Evolutionary conservation across 92 coral and sea anemone genomes (phyloP).

Genomic region (Paramuricea clavata): DNA sequence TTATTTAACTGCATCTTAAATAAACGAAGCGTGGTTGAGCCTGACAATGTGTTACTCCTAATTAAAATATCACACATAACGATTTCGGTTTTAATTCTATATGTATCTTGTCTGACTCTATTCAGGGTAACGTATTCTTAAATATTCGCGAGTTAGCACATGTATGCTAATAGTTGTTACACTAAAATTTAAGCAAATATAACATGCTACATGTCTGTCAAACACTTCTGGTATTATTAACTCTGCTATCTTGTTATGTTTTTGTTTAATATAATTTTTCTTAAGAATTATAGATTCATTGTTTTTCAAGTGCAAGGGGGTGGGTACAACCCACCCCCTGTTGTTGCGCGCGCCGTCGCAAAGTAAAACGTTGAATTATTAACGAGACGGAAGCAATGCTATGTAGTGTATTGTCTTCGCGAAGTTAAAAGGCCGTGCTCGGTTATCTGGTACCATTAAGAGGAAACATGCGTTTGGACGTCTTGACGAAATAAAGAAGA

Average conservation of each 20-base stretch:
- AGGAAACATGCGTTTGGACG: not conserved
- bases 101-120: too few species aligned
- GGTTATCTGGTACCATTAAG: conserved; percentile 6
- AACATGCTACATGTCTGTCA: not conserved
- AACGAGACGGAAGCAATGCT: conserved; percentile 28
- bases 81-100: too few species aligned
- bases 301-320: not conserved
- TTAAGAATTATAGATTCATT: conserved; percentile 7
- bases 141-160: not conserved
- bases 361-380: conserved; percentile 13
- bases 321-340: not conserved
- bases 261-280: not conserved
- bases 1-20: too few species aligned
- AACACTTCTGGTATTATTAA: not conserved
- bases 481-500: not conserved
- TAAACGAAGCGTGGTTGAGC: too few species aligned
- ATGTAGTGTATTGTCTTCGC: conserved; percentile 24
- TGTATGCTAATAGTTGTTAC: not conserved
- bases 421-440: conserved; percentile 17
- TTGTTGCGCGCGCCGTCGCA: not conserved
- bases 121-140: too few species aligned
- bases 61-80: too few species aligned
- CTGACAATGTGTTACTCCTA: too few species aligned
- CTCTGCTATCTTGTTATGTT: not conserved
- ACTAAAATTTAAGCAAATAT: not conserved